Base-by-base conservation (phyloP, 1,140 invertebrate genomes). In the Lutraria rhynchaena region DNA sequence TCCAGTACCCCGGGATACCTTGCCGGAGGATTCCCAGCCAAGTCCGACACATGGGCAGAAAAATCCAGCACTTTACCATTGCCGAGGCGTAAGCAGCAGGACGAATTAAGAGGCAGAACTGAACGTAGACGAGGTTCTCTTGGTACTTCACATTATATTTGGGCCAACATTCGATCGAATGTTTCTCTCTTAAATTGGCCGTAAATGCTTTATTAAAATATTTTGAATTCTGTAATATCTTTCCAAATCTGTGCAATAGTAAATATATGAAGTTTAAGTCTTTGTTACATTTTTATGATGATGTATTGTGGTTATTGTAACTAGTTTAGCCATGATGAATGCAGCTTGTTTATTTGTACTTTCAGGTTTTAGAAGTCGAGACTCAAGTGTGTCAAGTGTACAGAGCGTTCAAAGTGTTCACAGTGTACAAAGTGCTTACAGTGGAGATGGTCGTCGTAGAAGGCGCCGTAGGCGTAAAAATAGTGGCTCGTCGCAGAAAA, bases 41-140 rank as follows among this genome's bases (percentile, higher is more conserved):
- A 57, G 19, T 51, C 60, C 0, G 49, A 41, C 5, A 3, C 4
- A 5, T 53, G 53, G 35, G 19, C 35, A 19, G 75, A 77, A 29
- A 77, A 63, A 55, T 77, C 44, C 13, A 77, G 44, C 37, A 77
- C 75, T 19, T 44, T 77, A 27, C 75, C 75, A 1, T 67, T 77
- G n/a, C 44, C 75, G 41, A 31, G 44, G 24, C 41, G 44, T n/a
- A 77, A 67, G 27, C 70, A 74, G 17, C 22, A 35, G 11, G 63
- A 49, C n/a, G 65, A 71, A 17, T 51, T 63, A 13, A 49, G 77
- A 17, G 55, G 77, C 15, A 58, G 77, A 35, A 55, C 49, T 24
- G 55, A 67, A 29, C 31, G 61, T 61, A 58, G 77, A 51, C 51
- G 77, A 81, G 77, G 77, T 71, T 81, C 77, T 58, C 44, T 81